A percentile compares a stretch with the other conserved stretches of the same genome.
phyloP scores from a whole-genome alignment of 1,140 invertebrate genomes.

The Procambarus clarkii region DNA sequence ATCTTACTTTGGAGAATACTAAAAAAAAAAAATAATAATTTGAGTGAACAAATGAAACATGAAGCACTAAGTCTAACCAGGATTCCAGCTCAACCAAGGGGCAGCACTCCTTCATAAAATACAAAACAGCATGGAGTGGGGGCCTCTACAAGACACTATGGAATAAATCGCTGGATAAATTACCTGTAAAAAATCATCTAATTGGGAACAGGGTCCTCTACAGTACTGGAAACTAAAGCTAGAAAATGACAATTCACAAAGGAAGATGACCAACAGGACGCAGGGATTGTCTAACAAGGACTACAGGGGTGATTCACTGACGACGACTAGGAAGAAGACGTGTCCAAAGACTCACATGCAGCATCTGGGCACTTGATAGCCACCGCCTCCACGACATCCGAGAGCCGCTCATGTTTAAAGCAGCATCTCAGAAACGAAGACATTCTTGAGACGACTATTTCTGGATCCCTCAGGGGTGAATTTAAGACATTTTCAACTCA shows the following conservation, averaged over 20 bases:
- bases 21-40: too few species aligned
- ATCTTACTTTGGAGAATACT: too few species aligned
- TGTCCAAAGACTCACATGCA: constrained; percentile 34
- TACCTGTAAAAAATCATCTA: neutral
- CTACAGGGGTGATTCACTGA: neutral
- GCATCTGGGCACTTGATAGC: constrained; percentile 41
- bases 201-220: neutral
- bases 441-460: neutral
- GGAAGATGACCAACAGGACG: neutral
- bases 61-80: too few species aligned
- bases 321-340: neutral
- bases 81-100: too few species aligned
- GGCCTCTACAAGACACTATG: neutral
- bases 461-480: neutral
- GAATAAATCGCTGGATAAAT: neutral
- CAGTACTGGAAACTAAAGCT: neutral
- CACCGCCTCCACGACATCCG: constrained; percentile 31
- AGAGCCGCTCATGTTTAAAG: constrained; percentile 32
- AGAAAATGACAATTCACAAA: neutral
- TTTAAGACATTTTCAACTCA: neutral
- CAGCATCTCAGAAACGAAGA: constrained; percentile 36
- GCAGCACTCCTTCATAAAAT: too few species aligned
- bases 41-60: too few species aligned
- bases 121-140: neutral
- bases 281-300: neutral